A percentile compares a stretch with the other conserved stretches of the same genome.
Conservation (phyloP, 2,113 vertebrate genomes). For the Bubo blakistoni region DNA sequence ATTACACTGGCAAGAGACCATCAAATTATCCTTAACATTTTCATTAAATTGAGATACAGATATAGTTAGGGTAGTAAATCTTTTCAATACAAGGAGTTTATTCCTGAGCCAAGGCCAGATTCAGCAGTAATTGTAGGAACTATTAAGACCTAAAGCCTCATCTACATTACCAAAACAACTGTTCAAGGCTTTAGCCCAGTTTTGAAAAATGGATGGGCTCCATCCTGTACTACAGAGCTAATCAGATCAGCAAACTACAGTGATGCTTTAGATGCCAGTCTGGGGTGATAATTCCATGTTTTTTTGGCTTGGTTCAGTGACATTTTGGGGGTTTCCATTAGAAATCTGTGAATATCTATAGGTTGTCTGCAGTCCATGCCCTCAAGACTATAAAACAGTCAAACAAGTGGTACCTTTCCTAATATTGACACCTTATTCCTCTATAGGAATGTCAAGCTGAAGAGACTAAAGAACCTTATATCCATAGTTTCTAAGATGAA, state of each 20-base stretch:
- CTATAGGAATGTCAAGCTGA: background rate
- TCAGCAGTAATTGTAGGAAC: slow-evolving; percentile 45
- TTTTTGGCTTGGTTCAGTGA: background rate
- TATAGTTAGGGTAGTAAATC: slow-evolving; percentile 72
- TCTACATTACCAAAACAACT: slow-evolving; percentile 58
- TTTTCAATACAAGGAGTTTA: slow-evolving; percentile 65
- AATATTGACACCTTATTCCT: background rate
- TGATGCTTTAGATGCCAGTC: background rate
- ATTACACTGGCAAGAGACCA: slow-evolving; percentile 75
- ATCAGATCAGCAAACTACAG: background rate
- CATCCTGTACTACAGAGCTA: background rate
- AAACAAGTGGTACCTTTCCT: background rate
- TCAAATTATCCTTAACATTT: slow-evolving; percentile 77
- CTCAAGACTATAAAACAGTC: background rate
- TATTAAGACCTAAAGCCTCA: slow-evolving; percentile 47
- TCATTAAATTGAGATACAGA: slow-evolving; percentile 76
- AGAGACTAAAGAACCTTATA: background rate
- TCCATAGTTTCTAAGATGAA: background rate
- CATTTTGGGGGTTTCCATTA: background rate
- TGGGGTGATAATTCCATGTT: background rate
- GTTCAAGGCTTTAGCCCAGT: slow-evolving; percentile 50
- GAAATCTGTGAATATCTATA: background rate
- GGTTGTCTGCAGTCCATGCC: background rate
- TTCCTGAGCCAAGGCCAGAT: slow-evolving; percentile 62
- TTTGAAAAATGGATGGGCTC: background rate